Evolutionary conservation across 2,113 vertebrate species (phyloP).

Genomic region (Chloropsis cyanopogon): DNA sequence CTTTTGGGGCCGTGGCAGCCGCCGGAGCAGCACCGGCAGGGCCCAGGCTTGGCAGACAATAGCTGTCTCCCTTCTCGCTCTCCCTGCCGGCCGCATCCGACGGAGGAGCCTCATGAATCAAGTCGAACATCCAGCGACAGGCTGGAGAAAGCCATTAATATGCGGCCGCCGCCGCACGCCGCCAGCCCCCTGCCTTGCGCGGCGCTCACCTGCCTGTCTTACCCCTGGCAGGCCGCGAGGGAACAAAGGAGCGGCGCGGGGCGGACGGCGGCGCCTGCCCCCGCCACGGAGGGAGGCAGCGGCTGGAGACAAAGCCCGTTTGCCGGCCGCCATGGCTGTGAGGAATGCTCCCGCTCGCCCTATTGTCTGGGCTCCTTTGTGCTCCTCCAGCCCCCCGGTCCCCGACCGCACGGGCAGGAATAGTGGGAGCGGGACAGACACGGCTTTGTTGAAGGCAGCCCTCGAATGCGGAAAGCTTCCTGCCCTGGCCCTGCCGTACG

Average conservation of each 20-base stretch:
- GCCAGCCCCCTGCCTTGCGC: neutral
- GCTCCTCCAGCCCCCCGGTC: neutral
- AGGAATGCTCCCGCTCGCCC: conserved; percentile 33
- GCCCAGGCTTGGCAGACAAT: neutral
- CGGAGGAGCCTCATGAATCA: conserved; percentile 35
- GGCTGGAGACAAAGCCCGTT: conserved; percentile 13
- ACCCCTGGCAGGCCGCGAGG: neutral
- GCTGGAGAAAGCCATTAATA: conserved; percentile 29
- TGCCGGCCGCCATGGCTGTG: neutral
- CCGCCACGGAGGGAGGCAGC: neutral
- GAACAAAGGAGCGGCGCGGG: conserved; percentile 48
- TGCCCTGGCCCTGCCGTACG: neutral
- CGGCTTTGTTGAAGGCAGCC: conserved; percentile 16
- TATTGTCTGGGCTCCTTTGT: conserved; percentile 56
- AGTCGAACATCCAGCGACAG: conserved; percentile 12
- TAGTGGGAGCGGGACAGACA: conserved; percentile 6
- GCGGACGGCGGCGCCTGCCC: neutral
- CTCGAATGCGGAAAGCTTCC: neutral
- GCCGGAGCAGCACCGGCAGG: neutral
- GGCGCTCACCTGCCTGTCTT: conserved; percentile 57
- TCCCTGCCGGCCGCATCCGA: neutral
- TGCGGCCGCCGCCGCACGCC: neutral
- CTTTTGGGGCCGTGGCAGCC: neutral
- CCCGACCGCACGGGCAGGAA: neutral
- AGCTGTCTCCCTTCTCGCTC: neutral